These are phyloP conservation scores for Metopolophium dirhodum DNA, from an alignment of 1,140 invertebrate species.

Conservation along the genomic window DNA sequence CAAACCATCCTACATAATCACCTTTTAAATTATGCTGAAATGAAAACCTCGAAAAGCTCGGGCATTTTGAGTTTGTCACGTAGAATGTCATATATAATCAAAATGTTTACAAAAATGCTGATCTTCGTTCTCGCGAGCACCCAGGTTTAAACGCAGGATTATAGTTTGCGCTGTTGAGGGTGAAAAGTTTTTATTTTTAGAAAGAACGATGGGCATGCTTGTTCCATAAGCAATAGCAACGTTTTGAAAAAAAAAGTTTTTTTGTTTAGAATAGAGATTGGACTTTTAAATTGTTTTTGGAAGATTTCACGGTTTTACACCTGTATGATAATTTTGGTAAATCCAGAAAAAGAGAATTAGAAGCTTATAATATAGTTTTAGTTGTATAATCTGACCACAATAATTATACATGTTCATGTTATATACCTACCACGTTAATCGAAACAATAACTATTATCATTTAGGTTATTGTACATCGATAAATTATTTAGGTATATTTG, in stretches of 20 bases:
- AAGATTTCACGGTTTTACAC: constrained; percentile 33
- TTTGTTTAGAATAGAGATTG: constrained; percentile 45
- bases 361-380: background rate
- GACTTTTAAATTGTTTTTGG: constrained; percentile 41
- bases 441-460: background rate
- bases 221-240: constrained; percentile 15
- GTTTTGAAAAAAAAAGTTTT: constrained; percentile 27
- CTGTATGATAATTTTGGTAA: constrained; percentile 28
- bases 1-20: constrained; percentile 18
- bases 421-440: background rate
- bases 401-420: background rate
- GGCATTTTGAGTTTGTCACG: constrained; percentile 49
- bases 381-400: background rate
- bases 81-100: constrained; percentile 54
- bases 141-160: constrained; percentile 47
- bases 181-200: constrained; percentile 50
- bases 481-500: background rate
- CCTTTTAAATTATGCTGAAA: constrained; percentile 54
- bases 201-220: constrained; percentile 33
- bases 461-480: background rate
- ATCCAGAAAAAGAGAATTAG: background rate
- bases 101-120: constrained; percentile 57
- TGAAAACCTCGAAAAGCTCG: constrained; percentile 45
- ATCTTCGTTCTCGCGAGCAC: constrained; percentile 40
- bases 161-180: constrained; percentile 27